Base-by-base conservation (phyloP, 2,113 vertebrate species). In the Potamarius usumacintae region DNA sequence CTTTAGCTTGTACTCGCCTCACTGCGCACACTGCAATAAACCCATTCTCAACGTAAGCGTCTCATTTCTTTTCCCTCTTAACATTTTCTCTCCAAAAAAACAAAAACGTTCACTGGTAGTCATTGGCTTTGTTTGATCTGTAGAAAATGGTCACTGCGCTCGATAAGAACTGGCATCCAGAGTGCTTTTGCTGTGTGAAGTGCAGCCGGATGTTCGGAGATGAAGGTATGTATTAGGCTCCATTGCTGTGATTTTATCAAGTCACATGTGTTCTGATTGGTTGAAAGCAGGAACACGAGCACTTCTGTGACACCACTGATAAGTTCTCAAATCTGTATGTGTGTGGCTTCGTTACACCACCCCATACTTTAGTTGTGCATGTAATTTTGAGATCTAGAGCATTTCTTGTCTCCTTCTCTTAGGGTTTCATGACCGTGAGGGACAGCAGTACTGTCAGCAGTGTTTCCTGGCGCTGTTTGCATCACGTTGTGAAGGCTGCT, bases 101-200 rank as follows among this genome's bases (percentile, higher is more conserved):
- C 42, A 72, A 9, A 72, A 17, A 8, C 0, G 0, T 7, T 18
- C 18, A 18, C 15, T 22, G 0, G 48, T 7, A 6, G 1, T 62
- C 1, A 50, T 12, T 7, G 4, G 2, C 11, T 58, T 5, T 85
- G 89, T 60, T 85, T 14, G 0, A 7, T 53, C 7, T 85, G 4
- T 92, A 98, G 97, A 98, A 97, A 95, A 97, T 98, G 97, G 97
- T 98, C 60, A 98, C 97, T 0, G 97, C 97, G 53, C 92, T 98
- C 92, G 97, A 97, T 85, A 96, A 96, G 89, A 97, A 97, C 91
- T 98, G 97, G 97, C 97, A 98, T 91, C 97, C 97, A 0, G 97
- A 98, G 91, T 97, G 97, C 86, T 98, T 98, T 93, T 97, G 96
- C 93, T 98, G 97, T 55, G 96, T 97, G 9, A 97, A 96, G 85